Conservation (phyloP, 2,888 invertebrate genomes). For the Lepidocyrtinus sp. region DNA sequence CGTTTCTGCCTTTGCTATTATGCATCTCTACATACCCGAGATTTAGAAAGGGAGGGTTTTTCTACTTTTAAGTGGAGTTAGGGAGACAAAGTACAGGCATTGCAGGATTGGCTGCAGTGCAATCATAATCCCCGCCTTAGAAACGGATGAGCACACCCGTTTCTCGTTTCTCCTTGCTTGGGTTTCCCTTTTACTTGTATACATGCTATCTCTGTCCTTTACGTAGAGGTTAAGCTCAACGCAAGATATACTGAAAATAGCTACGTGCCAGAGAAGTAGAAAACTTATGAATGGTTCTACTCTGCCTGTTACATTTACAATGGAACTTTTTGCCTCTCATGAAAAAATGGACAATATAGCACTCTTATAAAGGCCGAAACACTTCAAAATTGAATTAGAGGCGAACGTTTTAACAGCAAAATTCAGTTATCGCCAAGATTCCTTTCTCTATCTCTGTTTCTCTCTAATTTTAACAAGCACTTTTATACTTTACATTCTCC, state of each 20-base stretch:
- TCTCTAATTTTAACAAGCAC: slow-evolving; percentile 35
- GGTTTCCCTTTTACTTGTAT: not conserved
- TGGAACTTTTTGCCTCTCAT: slow-evolving; percentile 34
- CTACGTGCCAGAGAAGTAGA: not conserved
- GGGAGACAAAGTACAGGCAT: not conserved
- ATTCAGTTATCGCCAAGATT: slow-evolving; percentile 70
- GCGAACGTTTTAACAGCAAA: slow-evolving; percentile 71
- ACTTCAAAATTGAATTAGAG: slow-evolving; percentile 71
- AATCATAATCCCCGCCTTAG: slow-evolving; percentile 55
- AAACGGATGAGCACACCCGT: slow-evolving; percentile 54
- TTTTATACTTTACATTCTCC: not conserved
- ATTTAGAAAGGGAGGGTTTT: slow-evolving; percentile 46
- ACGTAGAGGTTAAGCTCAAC: not conserved
- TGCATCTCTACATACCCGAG: slow-evolving; percentile 2
- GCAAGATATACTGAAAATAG: not conserved
- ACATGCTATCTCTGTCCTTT: slow-evolving; percentile 35
- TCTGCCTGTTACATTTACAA: not conserved
- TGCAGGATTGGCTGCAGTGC: slow-evolving; percentile 49
- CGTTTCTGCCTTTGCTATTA: not conserved
- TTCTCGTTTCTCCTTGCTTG: slow-evolving; percentile 24
- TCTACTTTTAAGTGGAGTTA: slow-evolving; percentile 32
- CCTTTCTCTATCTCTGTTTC: slow-evolving; percentile 48
- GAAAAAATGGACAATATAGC: slow-evolving; percentile 67
- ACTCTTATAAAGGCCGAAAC: slow-evolving; percentile 70
- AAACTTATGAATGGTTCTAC: slow-evolving; percentile 6